phyloP scores from a whole-genome alignment of 2,888 invertebrate species.

The Romanomermis culicivorax region DNA sequence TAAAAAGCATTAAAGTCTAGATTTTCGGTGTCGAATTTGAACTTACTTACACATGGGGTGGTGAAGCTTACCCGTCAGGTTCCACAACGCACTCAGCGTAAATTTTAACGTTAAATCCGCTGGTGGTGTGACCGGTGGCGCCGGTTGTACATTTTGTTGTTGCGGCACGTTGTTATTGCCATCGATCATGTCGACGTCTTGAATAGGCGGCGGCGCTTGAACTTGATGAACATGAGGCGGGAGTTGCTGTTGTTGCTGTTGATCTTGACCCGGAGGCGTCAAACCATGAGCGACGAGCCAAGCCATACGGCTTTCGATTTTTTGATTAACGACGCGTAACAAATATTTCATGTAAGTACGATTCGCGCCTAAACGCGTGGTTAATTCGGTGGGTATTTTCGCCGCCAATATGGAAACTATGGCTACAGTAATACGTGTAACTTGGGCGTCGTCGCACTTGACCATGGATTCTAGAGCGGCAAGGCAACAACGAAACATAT shows the following conservation, averaged over 20 bases:
- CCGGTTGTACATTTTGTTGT: not conserved
- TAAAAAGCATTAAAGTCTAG: not conserved
- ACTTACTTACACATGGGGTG: too few species aligned
- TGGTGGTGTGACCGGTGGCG: not conserved
- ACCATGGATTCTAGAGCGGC: constrained; percentile 47
- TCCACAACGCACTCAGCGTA: constrained; percentile 53
- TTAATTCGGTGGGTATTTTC: constrained; percentile 45
- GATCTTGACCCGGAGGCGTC: too few species aligned
- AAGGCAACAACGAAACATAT: constrained; percentile 44
- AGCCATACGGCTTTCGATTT: constrained; percentile 28
- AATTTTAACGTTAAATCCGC: constrained; percentile 50
- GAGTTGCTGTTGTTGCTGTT: too few species aligned
- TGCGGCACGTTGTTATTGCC: constrained; percentile 12
- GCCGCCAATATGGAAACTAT: constrained; percentile 49
- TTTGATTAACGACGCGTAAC: constrained; percentile 37
- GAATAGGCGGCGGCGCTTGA: too few species aligned
- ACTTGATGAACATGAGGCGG: too few species aligned
- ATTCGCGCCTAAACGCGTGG: constrained; percentile 44
- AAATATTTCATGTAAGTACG: constrained; percentile 47
- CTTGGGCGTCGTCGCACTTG: constrained; percentile 35
- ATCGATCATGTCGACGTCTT: too few species aligned
- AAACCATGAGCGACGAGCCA: not conserved
- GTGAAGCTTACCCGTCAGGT: constrained; percentile 40
- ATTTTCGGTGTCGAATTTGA: too few species aligned
- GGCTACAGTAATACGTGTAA: constrained; percentile 56